These are phyloP conservation scores for Zaprionus tsacasi DNA, from an alignment of 1,140 invertebrate species.

Conservation along the genomic window DNA sequence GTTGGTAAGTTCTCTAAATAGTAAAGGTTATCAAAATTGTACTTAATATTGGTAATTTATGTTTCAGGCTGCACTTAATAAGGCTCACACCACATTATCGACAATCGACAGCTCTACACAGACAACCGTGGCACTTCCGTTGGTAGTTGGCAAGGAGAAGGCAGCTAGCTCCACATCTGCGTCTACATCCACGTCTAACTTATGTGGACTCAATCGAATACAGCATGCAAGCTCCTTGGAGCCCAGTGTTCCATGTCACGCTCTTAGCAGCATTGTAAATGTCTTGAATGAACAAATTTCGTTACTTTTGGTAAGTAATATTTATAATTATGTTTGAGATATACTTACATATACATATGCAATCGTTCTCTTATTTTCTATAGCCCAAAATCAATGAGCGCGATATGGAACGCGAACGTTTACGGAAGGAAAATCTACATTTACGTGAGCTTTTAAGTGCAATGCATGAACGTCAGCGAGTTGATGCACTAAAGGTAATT, in stretches of 20 bases:
- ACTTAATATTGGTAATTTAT: neutral
- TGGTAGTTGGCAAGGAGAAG: slow-evolving; percentile 25
- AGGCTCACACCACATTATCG: slow-evolving; percentile 41
- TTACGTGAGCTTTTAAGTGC: slow-evolving; percentile 90
- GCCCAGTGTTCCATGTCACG: slow-evolving; percentile 85
- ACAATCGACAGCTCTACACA: slow-evolving; percentile 57
- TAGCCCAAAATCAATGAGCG: slow-evolving; percentile 90
- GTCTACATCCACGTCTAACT: slow-evolving; percentile 32
- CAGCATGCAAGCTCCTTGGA: slow-evolving; percentile 78
- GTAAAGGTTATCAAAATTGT: too few species aligned
- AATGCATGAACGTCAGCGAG: slow-evolving; percentile 85
- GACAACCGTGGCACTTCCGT: slow-evolving; percentile 13
- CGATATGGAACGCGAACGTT: slow-evolving; percentile 90
- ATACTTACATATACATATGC: neutral
- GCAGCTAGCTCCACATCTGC: slow-evolving; percentile 5
- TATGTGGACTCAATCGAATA: slow-evolving; percentile 78
- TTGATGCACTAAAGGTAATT: slow-evolving; percentile 78
- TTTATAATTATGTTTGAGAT: neutral
- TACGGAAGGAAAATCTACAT: slow-evolving; percentile 89
- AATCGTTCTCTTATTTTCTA: slow-evolving; percentile 40
- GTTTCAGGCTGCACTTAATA: slow-evolving; percentile 46
- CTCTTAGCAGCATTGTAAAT: slow-evolving; percentile 85
- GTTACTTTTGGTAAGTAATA: slow-evolving; percentile 85
- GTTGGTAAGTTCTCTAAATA: slow-evolving; percentile 45
- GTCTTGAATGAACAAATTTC: slow-evolving; percentile 86